Conservation (phyloP, 2,113 vertebrate genomes). For the Oncorhynchus clarkii region DNA sequence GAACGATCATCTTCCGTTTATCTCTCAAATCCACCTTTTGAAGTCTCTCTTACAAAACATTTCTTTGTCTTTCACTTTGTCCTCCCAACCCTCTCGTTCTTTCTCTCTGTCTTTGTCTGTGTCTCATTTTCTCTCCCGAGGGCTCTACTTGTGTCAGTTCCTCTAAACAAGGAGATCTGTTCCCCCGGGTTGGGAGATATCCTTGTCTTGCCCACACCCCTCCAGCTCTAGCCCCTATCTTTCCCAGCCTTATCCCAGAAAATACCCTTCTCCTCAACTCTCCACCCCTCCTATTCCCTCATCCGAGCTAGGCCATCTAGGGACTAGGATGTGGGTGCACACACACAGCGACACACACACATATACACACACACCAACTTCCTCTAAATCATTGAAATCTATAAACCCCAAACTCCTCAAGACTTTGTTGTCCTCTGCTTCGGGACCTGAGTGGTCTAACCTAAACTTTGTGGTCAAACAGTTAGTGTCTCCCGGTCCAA, state of each 20-base stretch:
- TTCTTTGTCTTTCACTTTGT: conserved; percentile 51
- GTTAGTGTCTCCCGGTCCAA: conserved; percentile 6
- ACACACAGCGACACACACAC: conserved; percentile 1
- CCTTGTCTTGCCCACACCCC: conserved; percentile 68
- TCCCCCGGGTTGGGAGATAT: conserved; percentile 64
- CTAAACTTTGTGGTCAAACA: too few species aligned
- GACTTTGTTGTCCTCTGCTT: too few species aligned
- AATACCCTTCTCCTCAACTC: neutral
- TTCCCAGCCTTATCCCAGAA: conserved; percentile 26
- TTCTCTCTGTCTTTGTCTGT: conserved; percentile 19
- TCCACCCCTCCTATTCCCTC: conserved; percentile 6
- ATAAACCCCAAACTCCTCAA: neutral
- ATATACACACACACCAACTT: neutral
- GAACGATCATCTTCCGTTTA: conserved; percentile 16
- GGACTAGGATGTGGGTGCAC: conserved; percentile 13
- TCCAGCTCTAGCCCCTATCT: conserved; percentile 17
- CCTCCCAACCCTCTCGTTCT: conserved; percentile 24
- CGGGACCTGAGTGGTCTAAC: too few species aligned
- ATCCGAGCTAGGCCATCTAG: conserved; percentile 5
- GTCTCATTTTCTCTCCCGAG: conserved; percentile 50
- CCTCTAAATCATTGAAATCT: neutral
- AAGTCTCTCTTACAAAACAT: conserved; percentile 19
- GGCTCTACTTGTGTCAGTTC: conserved; percentile 61
- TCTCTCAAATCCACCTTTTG: conserved; percentile 40
- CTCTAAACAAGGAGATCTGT: conserved; percentile 59